Base-by-base conservation (phyloP, 2,888 invertebrate species). In the Drosophila demipolita region DNA sequence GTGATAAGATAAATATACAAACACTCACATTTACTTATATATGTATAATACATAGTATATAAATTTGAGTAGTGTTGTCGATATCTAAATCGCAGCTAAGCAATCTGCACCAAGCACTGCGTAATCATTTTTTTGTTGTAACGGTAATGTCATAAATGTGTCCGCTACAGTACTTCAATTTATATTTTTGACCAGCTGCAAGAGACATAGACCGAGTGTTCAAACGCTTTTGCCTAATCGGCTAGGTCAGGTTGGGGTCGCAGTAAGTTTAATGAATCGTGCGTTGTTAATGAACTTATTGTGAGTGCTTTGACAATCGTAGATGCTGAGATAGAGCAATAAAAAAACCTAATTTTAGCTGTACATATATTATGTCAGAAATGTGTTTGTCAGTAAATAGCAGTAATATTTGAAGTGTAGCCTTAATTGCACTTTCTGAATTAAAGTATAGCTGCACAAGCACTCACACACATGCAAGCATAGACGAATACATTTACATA, bases 241-340 rank as follows among this genome's bases (percentile, higher is more conserved):
- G 23, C 0, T 29, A 29, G 29, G 29, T 29, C 29, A 29, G 29
- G 9, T 8, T 49, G 42, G 45, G 52, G 55, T 45, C 15, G 23
- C 66, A 73, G 70, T 61, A 20, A 63, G 59, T 73, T 80, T 64
- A 68, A 74, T 73, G 59, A 84, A 87, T 79, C 86, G 88, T 82
- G 86, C 49, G 61, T 76, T 76, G 78, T 80, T 80, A 87, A 73
- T 66, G 64, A 70, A 59, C 64, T 58, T 42, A 52, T 45, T 52
- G 52, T 55, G 40, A 61, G 45, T 55, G 49, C 61, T 61, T 70
- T 49, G 17, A n/a, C 33, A 36, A 26, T 54, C 35, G 26, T 29
- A n/a, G 17, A 33, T 3, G n/a, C 26, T 23, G n/a, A 26, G 12
- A 32, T 35, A 40, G 11, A 5, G 3, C 2, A 26, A 45, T 17